A percentile compares a stretch with the other conserved stretches of the same genome.
Evolutionary conservation across 2,113 vertebrate genomes (phyloP).

Genomic region (Ornithorhynchus anatinus): DNA sequence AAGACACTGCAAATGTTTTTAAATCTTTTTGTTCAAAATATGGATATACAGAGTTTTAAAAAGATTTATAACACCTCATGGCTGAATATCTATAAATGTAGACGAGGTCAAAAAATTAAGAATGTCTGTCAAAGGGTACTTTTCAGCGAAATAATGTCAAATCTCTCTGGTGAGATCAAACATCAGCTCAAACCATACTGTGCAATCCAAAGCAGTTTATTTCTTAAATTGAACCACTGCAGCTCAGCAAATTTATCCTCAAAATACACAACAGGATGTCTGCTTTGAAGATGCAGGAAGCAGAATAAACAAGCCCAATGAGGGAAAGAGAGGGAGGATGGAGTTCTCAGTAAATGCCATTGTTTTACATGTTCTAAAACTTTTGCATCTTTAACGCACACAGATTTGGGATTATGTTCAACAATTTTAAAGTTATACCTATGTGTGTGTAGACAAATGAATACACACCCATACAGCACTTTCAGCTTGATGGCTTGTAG

Average conservation of each 20-base stretch:
- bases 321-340: not conserved
- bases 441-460: no score
- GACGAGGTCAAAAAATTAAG: not conserved
- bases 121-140: not conserved
- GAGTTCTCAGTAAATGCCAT: not conserved
- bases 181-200: not conserved
- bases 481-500: no score
- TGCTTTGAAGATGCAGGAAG: not conserved
- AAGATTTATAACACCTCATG: not conserved
- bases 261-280: not conserved
- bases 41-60: not conserved
- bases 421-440: no score
- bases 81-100: not conserved
- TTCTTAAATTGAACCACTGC: not conserved
- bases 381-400: no score
- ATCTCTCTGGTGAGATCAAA: conserved; percentile 33
- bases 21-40: not conserved
- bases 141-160: conserved; percentile 18
- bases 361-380: not conserved
- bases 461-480: no score
- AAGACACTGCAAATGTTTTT: not conserved
- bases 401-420: no score
- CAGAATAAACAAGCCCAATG: not conserved
- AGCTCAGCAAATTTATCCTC: not conserved
- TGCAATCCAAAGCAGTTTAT: not conserved